Conservation (phyloP, 2,797 vertebrate species). For the Myotis daubentonii region DNA sequence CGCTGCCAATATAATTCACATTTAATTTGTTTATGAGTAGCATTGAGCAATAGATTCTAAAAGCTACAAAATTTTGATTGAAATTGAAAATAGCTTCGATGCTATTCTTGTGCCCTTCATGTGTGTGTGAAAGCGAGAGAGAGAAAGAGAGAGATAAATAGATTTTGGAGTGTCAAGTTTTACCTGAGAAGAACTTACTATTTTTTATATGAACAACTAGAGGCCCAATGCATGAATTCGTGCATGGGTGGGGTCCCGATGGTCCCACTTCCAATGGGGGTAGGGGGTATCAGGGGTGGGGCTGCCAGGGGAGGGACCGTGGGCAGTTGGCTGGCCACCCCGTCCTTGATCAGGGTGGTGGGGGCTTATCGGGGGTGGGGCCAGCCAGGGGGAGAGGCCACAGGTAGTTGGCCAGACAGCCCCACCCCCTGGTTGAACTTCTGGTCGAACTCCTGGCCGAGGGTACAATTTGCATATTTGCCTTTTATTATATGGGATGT, state of each 20-base stretch:
- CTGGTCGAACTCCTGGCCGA: too few relatives aligned
- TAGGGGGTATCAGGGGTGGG: too few relatives aligned
- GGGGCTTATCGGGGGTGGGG: too few relatives aligned
- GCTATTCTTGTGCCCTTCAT: neutral
- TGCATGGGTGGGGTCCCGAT: too few relatives aligned
- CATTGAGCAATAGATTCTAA: slow-evolving; percentile 28
- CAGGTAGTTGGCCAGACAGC: too few relatives aligned
- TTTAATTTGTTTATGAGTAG: slow-evolving; percentile 47
- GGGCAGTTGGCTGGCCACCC: too few relatives aligned
- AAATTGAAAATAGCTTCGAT: slow-evolving; percentile 38
- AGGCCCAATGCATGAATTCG: too few relatives aligned
- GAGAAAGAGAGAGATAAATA: neutral
- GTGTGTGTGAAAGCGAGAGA: neutral
- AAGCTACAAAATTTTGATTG: slow-evolving; percentile 36
- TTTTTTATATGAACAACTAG: slow-evolving; percentile 40
- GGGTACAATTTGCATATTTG: too few relatives aligned
- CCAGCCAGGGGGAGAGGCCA: too few relatives aligned
- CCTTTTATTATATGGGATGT: neutral
- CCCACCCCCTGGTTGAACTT: too few relatives aligned
- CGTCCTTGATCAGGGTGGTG: too few relatives aligned
- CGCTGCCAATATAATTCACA: slow-evolving; percentile 32
- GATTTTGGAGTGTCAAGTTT: neutral
- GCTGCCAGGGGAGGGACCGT: too few relatives aligned
- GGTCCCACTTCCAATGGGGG: rapidly evolving
- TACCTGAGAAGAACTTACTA: neutral